Percentiles rank a stretch among this genome's conserved stretches.
Evolutionary conservation across 1,140 invertebrate genomes (phyloP).

Genomic region (Drosophila truncata): DNA sequence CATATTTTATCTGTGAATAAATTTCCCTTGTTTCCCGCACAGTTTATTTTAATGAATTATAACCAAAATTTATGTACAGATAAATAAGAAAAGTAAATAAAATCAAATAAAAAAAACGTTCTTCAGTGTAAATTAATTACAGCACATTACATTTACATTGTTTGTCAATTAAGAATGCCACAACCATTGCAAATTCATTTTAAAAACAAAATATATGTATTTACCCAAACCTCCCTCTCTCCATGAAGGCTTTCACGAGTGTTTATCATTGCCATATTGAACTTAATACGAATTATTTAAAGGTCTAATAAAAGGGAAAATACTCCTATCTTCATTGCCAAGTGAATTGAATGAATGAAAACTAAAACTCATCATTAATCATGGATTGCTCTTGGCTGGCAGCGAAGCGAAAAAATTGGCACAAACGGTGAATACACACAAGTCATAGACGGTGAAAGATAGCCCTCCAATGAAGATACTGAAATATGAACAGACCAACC

Average conservation of each 20-base stretch:
- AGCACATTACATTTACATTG: slow-evolving; percentile 16
- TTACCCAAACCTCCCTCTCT: background rate
- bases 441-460: slow-evolving; percentile 8
- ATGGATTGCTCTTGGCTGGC: slow-evolving; percentile 25
- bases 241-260: background rate
- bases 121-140: slow-evolving; percentile 30
- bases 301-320: too few species aligned
- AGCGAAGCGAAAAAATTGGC: slow-evolving; percentile 37
- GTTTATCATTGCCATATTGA: background rate
- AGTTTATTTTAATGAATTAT: slow-evolving; percentile 15
- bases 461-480: background rate
- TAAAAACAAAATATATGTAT: background rate
- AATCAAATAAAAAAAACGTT: background rate
- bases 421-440: slow-evolving; percentile 10
- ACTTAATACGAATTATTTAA: background rate
- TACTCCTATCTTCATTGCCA: too few species aligned
- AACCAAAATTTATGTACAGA: slow-evolving; percentile 3
- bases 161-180: slow-evolving; percentile 24
- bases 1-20: background rate
- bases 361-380: slow-evolving; percentile 44
- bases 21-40: background rate
- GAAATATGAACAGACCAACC: slow-evolving; percentile 6
- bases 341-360: background rate
- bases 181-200: slow-evolving; percentile 14
- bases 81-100: slow-evolving; percentile 13